Evolutionary conservation across 2,888 invertebrate genomes (phyloP).

Genomic region (Cryptocephalus moraei): DNA sequence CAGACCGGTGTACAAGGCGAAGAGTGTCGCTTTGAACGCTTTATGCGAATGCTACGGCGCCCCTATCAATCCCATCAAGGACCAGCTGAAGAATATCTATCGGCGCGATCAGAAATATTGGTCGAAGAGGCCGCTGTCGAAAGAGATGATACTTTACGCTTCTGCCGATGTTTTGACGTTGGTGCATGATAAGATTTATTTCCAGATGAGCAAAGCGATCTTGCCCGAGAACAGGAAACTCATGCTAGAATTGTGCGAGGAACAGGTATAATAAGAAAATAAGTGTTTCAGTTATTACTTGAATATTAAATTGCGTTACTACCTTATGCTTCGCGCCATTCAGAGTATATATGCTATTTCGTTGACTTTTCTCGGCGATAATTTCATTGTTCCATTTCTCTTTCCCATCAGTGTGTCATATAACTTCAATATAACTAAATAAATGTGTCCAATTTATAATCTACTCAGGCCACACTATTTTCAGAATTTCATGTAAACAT

Average conservation of each 20-base stretch:
- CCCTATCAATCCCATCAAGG: constrained; percentile 82
- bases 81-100: constrained; percentile 78
- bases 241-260: constrained; percentile 76
- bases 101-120: constrained; percentile 74
- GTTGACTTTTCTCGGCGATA: too few relatives aligned
- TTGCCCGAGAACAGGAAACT: constrained; percentile 60
- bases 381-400: too few relatives aligned
- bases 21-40: constrained; percentile 84
- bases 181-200: constrained; percentile 76
- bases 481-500: too few relatives aligned
- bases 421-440: too few relatives aligned
- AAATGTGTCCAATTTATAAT: too few relatives aligned
- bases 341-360: too few relatives aligned
- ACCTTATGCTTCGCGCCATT: too few relatives aligned
- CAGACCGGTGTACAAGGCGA: constrained; percentile 89
- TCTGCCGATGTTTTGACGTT: constrained; percentile 81
- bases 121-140: constrained; percentile 78
- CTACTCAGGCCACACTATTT: too few relatives aligned
- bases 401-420: too few relatives aligned
- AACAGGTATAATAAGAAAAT: constrained; percentile 56
- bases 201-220: constrained; percentile 59
- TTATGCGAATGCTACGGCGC: constrained; percentile 84
- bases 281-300: too few relatives aligned
- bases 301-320: too few relatives aligned
- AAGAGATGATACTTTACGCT: constrained; percentile 87